A percentile compares a stretch with the other conserved stretches of the same genome.
Evolutionary conservation across 64 coral and sea anemone genomes (phyloP).

Genomic region (Porites lutea): DNA sequence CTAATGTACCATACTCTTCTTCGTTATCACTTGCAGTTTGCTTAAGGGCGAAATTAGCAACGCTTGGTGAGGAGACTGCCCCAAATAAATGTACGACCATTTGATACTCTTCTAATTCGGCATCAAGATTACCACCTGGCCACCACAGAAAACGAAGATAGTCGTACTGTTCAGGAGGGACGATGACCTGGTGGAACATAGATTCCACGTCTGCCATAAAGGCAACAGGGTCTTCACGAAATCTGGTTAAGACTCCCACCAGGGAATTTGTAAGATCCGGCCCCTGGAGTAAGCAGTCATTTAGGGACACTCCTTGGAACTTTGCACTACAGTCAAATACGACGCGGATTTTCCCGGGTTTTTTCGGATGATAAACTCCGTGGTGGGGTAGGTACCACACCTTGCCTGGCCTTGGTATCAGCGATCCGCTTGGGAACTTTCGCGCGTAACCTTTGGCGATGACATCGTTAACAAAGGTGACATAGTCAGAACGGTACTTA

Average conservation of each 20-base stretch:
- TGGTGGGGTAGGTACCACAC: slow-evolving; percentile 46
- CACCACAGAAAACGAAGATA: slow-evolving; percentile 27
- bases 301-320: slow-evolving; percentile 15
- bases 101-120: not conserved
- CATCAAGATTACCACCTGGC: slow-evolving; percentile 5
- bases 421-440: not conserved
- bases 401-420: not conserved
- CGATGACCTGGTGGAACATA: slow-evolving; percentile 37
- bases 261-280: slow-evolving; percentile 31
- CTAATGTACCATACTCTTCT: not conserved
- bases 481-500: slow-evolving; percentile 21
- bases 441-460: slow-evolving; percentile 37
- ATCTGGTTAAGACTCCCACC: slow-evolving; percentile 18
- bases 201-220: slow-evolving; percentile 39
- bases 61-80: slow-evolving; percentile 1
- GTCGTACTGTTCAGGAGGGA: not conserved
- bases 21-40: not conserved
- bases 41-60: slow-evolving; percentile 18
- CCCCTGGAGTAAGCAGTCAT: slow-evolving; percentile 5
- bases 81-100: slow-evolving; percentile 25
- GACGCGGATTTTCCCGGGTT: slow-evolving; percentile 9
- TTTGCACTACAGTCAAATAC: slow-evolving; percentile 46
- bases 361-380: slow-evolving; percentile 14
- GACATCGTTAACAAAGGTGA: slow-evolving; percentile 2
- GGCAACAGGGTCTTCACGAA: slow-evolving; percentile 18